These are phyloP conservation scores for Camptogramma bilineatum DNA, from an alignment of 2,888 invertebrate genomes.

Conservation along the genomic window DNA sequence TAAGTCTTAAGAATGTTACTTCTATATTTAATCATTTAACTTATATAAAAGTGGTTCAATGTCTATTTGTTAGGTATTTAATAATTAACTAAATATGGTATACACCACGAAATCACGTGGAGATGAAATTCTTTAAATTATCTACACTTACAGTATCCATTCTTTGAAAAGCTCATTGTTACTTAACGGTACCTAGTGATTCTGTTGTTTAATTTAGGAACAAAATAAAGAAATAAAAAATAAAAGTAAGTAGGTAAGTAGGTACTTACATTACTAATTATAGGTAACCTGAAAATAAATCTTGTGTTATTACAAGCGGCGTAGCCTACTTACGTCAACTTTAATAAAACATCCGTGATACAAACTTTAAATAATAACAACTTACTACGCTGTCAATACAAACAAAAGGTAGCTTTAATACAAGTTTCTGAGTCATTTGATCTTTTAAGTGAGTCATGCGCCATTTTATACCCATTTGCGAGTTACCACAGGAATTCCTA, in stretches of 20 bases:
- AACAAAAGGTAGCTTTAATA: background rate
- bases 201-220: too few relatives aligned
- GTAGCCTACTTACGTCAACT: too few relatives aligned
- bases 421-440: constrained; percentile 15
- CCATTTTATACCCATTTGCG: constrained; percentile 17
- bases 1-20: too few relatives aligned
- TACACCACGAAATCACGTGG: background rate
- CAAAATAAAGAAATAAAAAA: too few relatives aligned
- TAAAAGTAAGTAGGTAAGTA: too few relatives aligned
- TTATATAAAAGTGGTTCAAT: background rate
- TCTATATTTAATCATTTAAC: background rate
- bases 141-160: too few relatives aligned
- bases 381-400: background rate
- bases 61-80: background rate
- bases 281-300: too few relatives aligned
- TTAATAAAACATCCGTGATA: background rate
- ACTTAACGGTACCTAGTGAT: too few relatives aligned
- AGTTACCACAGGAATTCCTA: constrained; percentile 12
- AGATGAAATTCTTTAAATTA: too few relatives aligned
- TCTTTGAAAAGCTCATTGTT: too few relatives aligned
- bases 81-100: background rate
- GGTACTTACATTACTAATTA: too few relatives aligned
- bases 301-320: too few relatives aligned
- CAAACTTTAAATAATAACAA: background rate
- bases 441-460: constrained; percentile 6